These are phyloP conservation scores for Daubentonia madagascariensis DNA, from an alignment of 2,113 vertebrate genomes.

Conservation along the genomic window DNA sequence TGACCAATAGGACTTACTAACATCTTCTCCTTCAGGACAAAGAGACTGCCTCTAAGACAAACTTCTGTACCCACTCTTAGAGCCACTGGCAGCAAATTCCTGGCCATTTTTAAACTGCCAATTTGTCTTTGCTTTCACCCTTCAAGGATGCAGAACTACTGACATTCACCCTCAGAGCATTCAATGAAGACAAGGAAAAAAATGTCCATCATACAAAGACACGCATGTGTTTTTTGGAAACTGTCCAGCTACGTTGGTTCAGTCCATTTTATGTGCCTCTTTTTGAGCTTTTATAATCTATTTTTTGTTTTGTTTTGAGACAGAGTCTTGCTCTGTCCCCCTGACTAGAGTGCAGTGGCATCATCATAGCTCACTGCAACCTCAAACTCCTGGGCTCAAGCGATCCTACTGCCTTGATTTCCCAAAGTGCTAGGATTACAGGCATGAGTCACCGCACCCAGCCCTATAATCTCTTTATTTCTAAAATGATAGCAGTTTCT, in stretches of 20 bases:
- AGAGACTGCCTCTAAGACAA: not conserved
- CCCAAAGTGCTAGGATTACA: too few species aligned
- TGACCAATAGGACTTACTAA: not conserved
- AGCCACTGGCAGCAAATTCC: not conserved
- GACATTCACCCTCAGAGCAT: not conserved
- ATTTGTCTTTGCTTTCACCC: not conserved
- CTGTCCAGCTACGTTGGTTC: not conserved
- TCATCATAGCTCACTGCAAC: too few species aligned
- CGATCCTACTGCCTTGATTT: too few species aligned
- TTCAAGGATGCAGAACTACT: not conserved
- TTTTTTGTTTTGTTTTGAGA: not conserved
- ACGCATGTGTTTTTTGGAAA: not conserved
- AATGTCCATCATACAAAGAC: not conserved
- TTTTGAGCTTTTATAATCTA: not conserved
- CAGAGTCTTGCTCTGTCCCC: too few species aligned
- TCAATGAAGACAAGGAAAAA: not conserved
- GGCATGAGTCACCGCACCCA: too few species aligned
- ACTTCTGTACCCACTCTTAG: not conserved
- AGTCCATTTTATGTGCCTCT: not conserved
- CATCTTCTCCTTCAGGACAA: not conserved
- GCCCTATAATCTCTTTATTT: not conserved
- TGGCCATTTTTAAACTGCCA: not conserved
- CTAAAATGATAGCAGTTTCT: not conserved
- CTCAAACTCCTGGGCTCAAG: too few species aligned
- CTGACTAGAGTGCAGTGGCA: not conserved